phyloP scores from a whole-genome alignment of 2,797 vertebrate genomes.

The Meda fulgida region DNA sequence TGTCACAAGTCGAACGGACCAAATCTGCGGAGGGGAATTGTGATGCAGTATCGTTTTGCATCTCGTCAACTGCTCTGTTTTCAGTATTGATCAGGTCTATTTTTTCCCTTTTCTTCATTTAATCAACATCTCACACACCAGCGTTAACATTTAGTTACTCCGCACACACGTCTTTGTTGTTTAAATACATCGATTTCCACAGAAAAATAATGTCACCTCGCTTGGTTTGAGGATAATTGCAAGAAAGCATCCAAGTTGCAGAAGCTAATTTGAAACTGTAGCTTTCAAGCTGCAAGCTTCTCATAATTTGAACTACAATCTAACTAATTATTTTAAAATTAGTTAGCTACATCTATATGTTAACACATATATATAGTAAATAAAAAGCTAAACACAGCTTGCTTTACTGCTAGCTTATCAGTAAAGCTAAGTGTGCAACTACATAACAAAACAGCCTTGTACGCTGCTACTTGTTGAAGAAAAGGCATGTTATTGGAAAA shows the following conservation, averaged over 20 bases:
- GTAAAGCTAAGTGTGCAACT: background rate
- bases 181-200: slow-evolving; percentile 57
- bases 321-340: background rate
- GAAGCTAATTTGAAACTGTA: slow-evolving; percentile 7
- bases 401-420: background rate
- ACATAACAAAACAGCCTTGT: background rate
- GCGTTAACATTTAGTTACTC: slow-evolving; percentile 40
- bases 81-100: slow-evolving; percentile 72
- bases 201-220: slow-evolving; percentile 52
- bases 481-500: background rate
- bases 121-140: background rate
- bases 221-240: slow-evolving; percentile 58
- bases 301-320: background rate
- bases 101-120: slow-evolving; percentile 60
- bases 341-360: background rate
- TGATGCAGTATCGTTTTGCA: slow-evolving; percentile 80
- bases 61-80: slow-evolving; percentile 75
- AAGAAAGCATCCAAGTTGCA: background rate
- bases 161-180: slow-evolving; percentile 35
- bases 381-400: background rate
- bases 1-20: slow-evolving; percentile 80
- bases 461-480: background rate
- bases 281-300: background rate
- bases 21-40: slow-evolving; percentile 75
- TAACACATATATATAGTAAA: background rate